phyloP scores from a whole-genome alignment of 2,888 invertebrate species.

The Allolobophora icterica region DNA sequence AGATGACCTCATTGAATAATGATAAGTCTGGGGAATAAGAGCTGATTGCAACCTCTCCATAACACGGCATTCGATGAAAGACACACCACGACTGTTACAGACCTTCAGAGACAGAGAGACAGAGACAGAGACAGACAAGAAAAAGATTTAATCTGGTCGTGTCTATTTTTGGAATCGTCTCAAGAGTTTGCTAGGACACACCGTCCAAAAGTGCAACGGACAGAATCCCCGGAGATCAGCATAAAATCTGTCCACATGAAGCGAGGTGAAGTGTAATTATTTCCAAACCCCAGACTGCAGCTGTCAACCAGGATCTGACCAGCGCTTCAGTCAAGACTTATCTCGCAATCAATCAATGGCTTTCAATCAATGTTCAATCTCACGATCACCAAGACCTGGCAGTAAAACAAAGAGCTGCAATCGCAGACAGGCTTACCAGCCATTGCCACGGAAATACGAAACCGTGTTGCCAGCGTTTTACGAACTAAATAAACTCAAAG shows the following conservation, averaged over 20 bases:
- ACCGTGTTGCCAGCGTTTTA: neutral
- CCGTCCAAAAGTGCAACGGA: neutral
- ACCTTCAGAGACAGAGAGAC: neutral
- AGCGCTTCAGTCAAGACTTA: neutral
- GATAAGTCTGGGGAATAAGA: too few species aligned
- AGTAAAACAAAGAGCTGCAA: neutral
- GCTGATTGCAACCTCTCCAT: too few species aligned
- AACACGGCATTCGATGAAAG: too few species aligned
- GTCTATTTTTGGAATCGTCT: neutral
- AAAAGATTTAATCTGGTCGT: neutral
- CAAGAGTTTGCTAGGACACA: neutral
- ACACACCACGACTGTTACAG: neutral
- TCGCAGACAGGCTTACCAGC: neutral
- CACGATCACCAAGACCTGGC: neutral
- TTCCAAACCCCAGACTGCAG: neutral
- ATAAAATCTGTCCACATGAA: neutral
- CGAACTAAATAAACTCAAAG: neutral
- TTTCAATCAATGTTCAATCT: neutral
- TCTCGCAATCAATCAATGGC: neutral
- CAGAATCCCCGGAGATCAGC: neutral
- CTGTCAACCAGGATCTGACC: neutral
- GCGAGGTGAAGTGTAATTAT: neutral
- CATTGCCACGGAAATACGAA: neutral
- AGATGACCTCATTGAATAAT: too few species aligned
- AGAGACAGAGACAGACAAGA: too few species aligned